A percentile compares a stretch with the other conserved stretches of the same genome.
These are phyloP conservation scores for Pocillopora damicornis DNA, from an alignment of 64 coral and sea anemone genomes.

Conservation along the genomic window DNA sequence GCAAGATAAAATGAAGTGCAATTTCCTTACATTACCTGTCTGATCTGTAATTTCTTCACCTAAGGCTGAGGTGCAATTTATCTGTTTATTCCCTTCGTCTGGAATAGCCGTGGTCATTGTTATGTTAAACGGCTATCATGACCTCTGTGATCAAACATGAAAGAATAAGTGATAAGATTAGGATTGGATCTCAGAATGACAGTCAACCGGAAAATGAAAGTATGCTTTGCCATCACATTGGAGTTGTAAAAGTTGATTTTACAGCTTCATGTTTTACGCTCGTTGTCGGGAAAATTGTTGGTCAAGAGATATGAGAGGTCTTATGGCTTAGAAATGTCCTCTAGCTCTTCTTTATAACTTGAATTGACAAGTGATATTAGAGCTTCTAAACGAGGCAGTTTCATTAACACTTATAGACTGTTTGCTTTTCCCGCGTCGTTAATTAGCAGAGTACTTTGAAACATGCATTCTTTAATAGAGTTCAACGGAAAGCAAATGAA, in stretches of 20 bases:
- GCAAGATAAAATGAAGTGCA: no score
- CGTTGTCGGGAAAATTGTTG: background rate
- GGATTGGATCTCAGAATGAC: background rate
- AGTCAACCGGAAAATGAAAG: background rate
- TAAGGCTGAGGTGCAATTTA: background rate
- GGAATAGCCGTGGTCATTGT: background rate
- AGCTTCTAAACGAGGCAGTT: no score
- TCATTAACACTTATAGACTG: no score
- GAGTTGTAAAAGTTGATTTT: background rate
- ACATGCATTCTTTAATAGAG: no score
- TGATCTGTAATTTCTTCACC: background rate
- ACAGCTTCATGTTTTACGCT: background rate
- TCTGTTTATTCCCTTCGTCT: background rate
- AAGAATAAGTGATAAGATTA: background rate
- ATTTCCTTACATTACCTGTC: background rate
- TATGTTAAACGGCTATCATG: background rate
- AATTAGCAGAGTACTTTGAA: no score
- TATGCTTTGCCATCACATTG: background rate
- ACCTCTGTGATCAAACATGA: background rate
- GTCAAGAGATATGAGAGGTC: background rate
- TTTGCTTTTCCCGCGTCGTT: no score
- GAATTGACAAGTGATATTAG: background rate
- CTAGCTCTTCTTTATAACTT: background rate
- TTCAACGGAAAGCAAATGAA: no score
- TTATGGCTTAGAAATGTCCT: background rate